Evolutionary conservation across 2,797 vertebrate genomes (phyloP), one percentile per base, ranked within the genome.

Genomic region (Myripristis jacobus): DNA sequence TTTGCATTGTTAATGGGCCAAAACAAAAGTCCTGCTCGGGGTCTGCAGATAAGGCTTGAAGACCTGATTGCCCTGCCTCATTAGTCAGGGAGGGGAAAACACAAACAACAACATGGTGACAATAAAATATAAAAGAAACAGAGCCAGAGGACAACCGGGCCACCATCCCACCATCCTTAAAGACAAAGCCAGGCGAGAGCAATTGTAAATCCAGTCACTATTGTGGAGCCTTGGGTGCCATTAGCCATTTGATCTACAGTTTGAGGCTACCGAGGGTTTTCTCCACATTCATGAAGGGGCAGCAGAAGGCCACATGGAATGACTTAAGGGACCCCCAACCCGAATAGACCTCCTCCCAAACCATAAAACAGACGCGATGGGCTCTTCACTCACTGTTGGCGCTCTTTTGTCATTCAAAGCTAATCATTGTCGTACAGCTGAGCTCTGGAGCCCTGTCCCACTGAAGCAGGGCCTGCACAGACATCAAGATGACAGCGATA

Each of bases 401-500:
- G 64, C 83, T 83, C 89, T 83, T 91, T 94, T 94, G 91, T 93
- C 88, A 92, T 92, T 92, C 81, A 82, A 79, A 88, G 61, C 53
- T 82, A 92, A 86, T 74, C 62, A 88, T 59, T 43, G 27, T 50
- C 61, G 71, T 36, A 75, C 81, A 87, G 75, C 75, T 67, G 80
- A 89, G 80, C 50, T 53, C 18, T 18, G 68, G 67, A 66, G 76
- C 51, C 68, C 56, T 25, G 15, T 59, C 62, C 25, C 51, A 58
- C 46, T 64, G 62, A 22, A 4, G 44, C 4, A 58, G 11, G 19
- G 18, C 36, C 53, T 29, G 47, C 1, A 47, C 53, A 73, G 65
- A 60, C 46, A 41, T 43, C 54, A 6, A 79, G 54, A 50, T 57
- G 64, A 38, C 44, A 21, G 29, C 41, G 57, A 82, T 82, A 69